phyloP scores from a whole-genome alignment of 1,140 invertebrate species.

The Euschistus heros region DNA sequence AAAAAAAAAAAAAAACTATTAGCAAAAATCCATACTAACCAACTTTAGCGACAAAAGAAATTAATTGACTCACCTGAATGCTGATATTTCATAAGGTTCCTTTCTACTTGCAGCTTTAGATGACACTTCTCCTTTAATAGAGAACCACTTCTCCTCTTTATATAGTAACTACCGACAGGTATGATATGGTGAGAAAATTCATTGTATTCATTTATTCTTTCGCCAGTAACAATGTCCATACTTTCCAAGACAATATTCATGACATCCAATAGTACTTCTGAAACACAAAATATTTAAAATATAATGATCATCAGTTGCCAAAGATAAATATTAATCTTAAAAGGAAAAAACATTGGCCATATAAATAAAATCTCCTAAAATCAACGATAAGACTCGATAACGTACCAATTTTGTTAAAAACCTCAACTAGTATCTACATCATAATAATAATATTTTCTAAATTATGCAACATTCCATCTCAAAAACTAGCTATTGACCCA shows the following conservation, averaged over 20 bases:
- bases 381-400: too few species aligned
- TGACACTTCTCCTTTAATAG: constrained; percentile 70
- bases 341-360: too few species aligned
- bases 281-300: constrained; percentile 18
- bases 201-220: constrained; percentile 33
- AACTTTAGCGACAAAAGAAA: neutral
- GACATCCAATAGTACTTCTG: constrained; percentile 53
- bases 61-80: constrained; percentile 40
- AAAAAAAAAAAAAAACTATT: constrained; percentile 22
- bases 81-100: constrained; percentile 66
- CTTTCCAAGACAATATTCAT: constrained; percentile 67
- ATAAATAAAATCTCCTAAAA: too few species aligned
- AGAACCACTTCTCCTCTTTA: constrained; percentile 46
- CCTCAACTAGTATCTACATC: too few species aligned
- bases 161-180: constrained; percentile 40
- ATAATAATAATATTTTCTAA: too few species aligned
- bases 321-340: too few species aligned
- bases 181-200: neutral
- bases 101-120: constrained; percentile 65
- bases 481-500: too few species aligned
- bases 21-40: neutral
- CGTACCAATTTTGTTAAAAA: too few species aligned
- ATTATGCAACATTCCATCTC: too few species aligned
- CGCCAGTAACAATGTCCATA: constrained; percentile 69
- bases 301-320: neutral